Percentiles rank a stretch among this genome's conserved stretches.
These are phyloP conservation scores for Phortica magna DNA, from an alignment of 2,888 invertebrate genomes.

Conservation along the genomic window DNA sequence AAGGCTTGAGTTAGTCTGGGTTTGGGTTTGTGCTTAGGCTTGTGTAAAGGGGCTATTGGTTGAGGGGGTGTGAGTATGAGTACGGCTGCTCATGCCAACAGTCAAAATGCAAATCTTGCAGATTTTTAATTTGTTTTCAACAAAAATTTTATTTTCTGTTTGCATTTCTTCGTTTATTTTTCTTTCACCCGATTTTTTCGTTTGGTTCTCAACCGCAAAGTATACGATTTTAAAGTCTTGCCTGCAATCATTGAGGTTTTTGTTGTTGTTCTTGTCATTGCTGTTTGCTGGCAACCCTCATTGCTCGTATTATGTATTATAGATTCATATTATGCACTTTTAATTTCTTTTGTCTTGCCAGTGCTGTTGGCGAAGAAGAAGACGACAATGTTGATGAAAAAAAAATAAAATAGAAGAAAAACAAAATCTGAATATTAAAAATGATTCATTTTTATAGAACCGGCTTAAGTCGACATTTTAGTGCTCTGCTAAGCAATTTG, in stretches of 20 bases:
- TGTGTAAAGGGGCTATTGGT: not conserved
- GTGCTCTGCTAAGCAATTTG: not conserved
- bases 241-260: constrained; percentile 31
- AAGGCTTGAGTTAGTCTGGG: not conserved
- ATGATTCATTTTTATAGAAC: not conserved
- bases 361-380: constrained; percentile 26
- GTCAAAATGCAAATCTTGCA: constrained; percentile 75
- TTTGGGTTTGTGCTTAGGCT: constrained; percentile 9
- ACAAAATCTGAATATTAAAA: constrained; percentile 13
- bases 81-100: constrained; percentile 41
- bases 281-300: constrained; percentile 35
- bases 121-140: constrained; percentile 72
- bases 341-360: constrained; percentile 63
- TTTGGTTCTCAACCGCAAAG: constrained; percentile 47
- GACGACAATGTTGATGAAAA: constrained; percentile 20
- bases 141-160: constrained; percentile 69
- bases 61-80: not conserved
- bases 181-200: constrained; percentile 32
- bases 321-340: constrained; percentile 71
- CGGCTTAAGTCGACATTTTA: not conserved
- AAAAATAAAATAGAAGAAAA: constrained; percentile 15
- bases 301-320: constrained; percentile 63
- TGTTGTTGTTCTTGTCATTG: constrained; percentile 23
- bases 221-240: constrained; percentile 30
- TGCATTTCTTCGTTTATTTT: constrained; percentile 58